Base-by-base conservation (phyloP, 2,797 vertebrate species). In the Gymnoscopelus braueri region DNA sequence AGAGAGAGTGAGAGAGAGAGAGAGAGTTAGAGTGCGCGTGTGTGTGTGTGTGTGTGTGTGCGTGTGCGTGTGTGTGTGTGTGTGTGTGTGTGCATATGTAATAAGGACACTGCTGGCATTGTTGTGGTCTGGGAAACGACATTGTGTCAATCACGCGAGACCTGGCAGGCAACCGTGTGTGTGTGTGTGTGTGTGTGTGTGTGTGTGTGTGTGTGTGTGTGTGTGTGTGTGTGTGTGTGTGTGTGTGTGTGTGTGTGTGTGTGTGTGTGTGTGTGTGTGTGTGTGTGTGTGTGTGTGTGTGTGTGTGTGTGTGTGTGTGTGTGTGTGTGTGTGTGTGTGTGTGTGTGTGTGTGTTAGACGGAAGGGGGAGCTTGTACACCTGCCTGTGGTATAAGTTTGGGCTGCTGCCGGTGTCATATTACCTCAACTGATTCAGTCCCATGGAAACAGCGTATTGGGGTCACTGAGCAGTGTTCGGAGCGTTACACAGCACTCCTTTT, bases 121-220 rank as follows among this genome's bases (percentile, higher is more conserved):
- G 86, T 83, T 78, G 82, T 68, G 81, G 76, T 81, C 79, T 81
- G 72, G 81, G 82, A 80, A 85, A 74, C 69, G 5, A 19, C 51
- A 72, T 53, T 8, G 24, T 39, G 82, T 87, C 84, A 82, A 52
- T 86, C 77, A 83, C 26, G 75, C 39, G 6, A 2, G 35, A 60
- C 32, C 65, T 76, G 84, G 79, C 75, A 78, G 80, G 73, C 60
- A 51, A 66, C 74, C 7, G 72, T 3, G 19, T 29, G 3, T 8
- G 7, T 8, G 39, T 44, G 39, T 10, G 39, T 44, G 8, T 7
- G 39, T 9, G 39, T 9, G 39, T 3, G 35, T 3, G 7, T 3
- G 39, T 10, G 39, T 3, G 39, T 44, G 1, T 7, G 39, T 2
- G 39, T 9, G 8, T 10, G 39, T 8, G 39, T 15, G 76, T 19